A percentile compares a stretch with the other conserved stretches of the same genome.
Evolutionary conservation across 2,113 vertebrate species (phyloP).

Genomic region (Notechis scutatus): DNA sequence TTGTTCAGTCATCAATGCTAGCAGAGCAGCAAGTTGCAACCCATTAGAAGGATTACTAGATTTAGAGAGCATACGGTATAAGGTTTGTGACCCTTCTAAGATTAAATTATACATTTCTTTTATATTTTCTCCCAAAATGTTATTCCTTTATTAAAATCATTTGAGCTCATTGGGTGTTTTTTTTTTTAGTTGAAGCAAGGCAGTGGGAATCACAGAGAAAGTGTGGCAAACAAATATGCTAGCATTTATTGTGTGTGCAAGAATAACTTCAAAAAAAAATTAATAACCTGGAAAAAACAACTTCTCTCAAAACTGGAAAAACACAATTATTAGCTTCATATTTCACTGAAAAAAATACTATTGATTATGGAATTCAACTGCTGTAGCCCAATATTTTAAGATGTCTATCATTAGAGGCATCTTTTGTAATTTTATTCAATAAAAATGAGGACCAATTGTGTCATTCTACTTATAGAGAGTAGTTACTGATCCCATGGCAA

Average conservation of each 20-base stretch:
- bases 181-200: not conserved
- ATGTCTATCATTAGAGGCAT: not conserved
- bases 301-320: slow-evolving; percentile 65
- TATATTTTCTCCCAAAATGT: slow-evolving; percentile 34
- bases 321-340: slow-evolving; percentile 47
- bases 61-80: slow-evolving; percentile 41
- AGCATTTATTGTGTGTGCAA: not conserved
- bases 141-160: slow-evolving; percentile 28
- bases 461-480: slow-evolving; percentile 63
- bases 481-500: slow-evolving; percentile 39
- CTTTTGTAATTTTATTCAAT: not conserved
- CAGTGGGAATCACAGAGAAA: not conserved
- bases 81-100: slow-evolving; percentile 44
- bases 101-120: slow-evolving; percentile 25
- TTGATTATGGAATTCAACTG: slow-evolving; percentile 18
- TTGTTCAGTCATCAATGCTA: not conserved
- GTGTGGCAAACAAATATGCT: slow-evolving; percentile 5
- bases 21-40: not conserved
- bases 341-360: not conserved
- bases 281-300: slow-evolving; percentile 50
- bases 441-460: slow-evolving; percentile 39
- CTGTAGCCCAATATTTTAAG: not conserved
- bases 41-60: slow-evolving; percentile 15
- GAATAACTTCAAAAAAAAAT: slow-evolving; percentile 49
- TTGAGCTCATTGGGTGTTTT: not conserved